phyloP scores from a whole-genome alignment of 2,888 invertebrate species.

The Plagiodera versicolora region DNA sequence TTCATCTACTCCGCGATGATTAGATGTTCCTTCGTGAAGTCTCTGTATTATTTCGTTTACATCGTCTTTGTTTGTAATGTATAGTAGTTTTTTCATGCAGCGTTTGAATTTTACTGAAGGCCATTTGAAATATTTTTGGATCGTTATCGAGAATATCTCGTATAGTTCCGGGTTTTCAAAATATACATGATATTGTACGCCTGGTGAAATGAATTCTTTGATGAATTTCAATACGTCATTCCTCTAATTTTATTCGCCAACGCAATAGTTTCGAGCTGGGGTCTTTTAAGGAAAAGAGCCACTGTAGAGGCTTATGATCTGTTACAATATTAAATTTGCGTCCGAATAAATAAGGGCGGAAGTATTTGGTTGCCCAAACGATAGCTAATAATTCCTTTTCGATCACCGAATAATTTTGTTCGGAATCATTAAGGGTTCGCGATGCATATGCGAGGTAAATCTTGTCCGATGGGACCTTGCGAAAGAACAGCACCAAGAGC shows the following conservation, averaged over 20 bases:
- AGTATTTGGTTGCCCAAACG: constrained; percentile 31
- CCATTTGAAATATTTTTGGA: constrained; percentile 18
- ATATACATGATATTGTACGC: constrained; percentile 17
- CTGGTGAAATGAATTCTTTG: constrained; percentile 17
- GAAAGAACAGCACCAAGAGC: constrained; percentile 35
- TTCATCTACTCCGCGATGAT: constrained; percentile 29
- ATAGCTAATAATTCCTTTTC: constrained; percentile 34
- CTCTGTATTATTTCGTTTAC: constrained; percentile 16
- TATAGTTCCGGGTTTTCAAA: constrained; percentile 20
- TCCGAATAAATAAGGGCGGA: constrained; percentile 30
- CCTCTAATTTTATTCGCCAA: background rate
- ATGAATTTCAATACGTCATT: constrained; percentile 23
- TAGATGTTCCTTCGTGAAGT: constrained; percentile 26
- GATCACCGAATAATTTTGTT: constrained; percentile 27
- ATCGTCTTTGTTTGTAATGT: constrained; percentile 16
- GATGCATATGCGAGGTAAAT: constrained; percentile 32
- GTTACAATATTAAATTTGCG: constrained; percentile 21
- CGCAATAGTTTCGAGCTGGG: background rate
- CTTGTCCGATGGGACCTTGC: constrained; percentile 29
- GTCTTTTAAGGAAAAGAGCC: too few species aligned
- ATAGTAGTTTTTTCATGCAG: constrained; percentile 19
- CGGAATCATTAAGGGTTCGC: constrained; percentile 20
- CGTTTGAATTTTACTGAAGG: constrained; percentile 11
- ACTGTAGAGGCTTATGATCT: too few species aligned
- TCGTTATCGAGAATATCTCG: constrained; percentile 13